Conservation (phyloP, 35 echinoderm and acorn worm genomes). For the Apostichopus parvimensis region DNA sequence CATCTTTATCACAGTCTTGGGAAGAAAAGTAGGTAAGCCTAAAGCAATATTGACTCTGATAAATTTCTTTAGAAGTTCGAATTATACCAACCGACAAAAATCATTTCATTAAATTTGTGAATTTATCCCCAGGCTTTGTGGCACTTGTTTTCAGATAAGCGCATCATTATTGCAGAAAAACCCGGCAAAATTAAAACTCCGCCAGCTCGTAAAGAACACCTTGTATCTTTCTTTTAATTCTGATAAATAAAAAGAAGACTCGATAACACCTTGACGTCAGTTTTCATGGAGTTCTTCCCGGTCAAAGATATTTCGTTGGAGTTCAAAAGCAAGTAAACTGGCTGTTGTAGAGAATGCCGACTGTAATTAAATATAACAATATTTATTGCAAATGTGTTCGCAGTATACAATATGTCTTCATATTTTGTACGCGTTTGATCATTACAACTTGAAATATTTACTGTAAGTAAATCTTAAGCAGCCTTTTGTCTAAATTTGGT, state of each 20-base stretch:
- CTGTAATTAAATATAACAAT: too few species aligned
- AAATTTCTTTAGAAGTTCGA: conserved; percentile 1
- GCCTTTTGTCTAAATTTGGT: too few species aligned
- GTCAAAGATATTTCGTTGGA: neutral
- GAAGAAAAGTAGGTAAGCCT: neutral
- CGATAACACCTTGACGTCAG: neutral
- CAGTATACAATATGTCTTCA: too few species aligned
- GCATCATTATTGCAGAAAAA: neutral
- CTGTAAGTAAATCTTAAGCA: too few species aligned
- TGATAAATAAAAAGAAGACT: too few species aligned
- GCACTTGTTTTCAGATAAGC: neutral
- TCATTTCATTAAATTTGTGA: conserved; percentile 8
- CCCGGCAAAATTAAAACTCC: neutral
- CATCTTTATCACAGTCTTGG: neutral
- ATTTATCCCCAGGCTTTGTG: neutral
- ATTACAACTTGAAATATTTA: too few species aligned
- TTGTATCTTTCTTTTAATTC: neutral
- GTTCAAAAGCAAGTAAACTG: too few species aligned
- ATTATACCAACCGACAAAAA: neutral
- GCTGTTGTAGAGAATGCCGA: too few species aligned
- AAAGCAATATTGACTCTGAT: conserved; percentile 4
- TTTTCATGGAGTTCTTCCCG: neutral
- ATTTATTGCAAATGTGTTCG: too few species aligned
- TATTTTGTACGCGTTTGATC: too few species aligned
- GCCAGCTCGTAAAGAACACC: neutral